A percentile compares a stretch with the other conserved stretches of the same genome.
These are phyloP conservation scores for Rhea americana DNA, from an alignment of 2,113 vertebrate species.

Conservation along the genomic window DNA sequence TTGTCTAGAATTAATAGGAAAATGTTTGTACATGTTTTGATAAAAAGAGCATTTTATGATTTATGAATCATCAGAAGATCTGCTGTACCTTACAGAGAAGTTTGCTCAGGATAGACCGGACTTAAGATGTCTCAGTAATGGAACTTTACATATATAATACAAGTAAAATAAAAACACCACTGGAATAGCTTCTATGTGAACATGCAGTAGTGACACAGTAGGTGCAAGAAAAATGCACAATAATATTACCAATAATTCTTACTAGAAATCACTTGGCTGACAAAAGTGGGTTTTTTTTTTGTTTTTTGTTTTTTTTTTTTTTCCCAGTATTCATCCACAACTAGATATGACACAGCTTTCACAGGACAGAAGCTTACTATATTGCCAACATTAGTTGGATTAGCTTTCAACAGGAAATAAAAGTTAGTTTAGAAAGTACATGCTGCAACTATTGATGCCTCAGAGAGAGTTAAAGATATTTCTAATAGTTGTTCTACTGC, in stretches of 20 bases:
- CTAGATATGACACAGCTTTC: not conserved
- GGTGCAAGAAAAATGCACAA: not conserved
- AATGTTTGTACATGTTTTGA: not conserved
- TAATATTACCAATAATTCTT: not conserved
- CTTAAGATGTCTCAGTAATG: not conserved
- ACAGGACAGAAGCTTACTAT: not conserved
- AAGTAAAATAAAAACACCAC: not conserved
- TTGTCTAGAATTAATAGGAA: not conserved
- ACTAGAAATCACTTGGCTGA: not conserved
- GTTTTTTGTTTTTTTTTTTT: too few species aligned
- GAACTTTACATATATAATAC: not conserved
- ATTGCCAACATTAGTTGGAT: not conserved
- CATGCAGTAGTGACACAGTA: not conserved
- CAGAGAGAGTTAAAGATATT: not conserved
- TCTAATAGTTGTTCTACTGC: not conserved
- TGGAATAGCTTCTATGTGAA: not conserved
- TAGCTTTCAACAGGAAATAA: not conserved
- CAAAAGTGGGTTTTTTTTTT: not conserved
- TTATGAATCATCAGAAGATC: not conserved
- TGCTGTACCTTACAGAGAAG: not conserved
- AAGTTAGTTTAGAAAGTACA: not conserved
- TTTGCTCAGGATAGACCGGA: not conserved
- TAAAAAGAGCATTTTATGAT: not conserved
- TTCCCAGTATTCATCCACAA: not conserved
- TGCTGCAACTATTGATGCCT: not conserved